Evolutionary conservation across 1,140 invertebrate genomes (phyloP), one percentile per base, ranked within the genome.

Genomic region (Dryas iulia): DNA sequence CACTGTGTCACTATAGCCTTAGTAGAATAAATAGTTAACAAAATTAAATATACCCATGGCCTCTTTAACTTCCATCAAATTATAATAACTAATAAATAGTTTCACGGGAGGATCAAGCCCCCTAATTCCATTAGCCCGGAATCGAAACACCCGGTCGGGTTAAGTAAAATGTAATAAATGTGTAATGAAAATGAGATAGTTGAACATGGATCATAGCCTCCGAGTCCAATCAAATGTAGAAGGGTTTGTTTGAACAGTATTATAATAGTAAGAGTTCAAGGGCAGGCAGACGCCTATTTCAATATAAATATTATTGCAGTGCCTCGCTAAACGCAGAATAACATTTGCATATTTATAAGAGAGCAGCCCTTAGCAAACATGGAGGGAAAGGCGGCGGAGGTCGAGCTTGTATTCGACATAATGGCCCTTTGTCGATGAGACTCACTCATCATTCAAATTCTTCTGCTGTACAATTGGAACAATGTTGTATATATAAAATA

Each of bases 321-420:
- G 79, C 67, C 67, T 82, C 78, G 82, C 80, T 89, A 84, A 87
- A 87, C 83, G 83, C 78, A 80, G 80, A 79, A 88, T 86, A 84
- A 85, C 78, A 87, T 87, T 87, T 87, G 85, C 85, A 87, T 87
- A 87, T 87, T 87, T 86, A 87, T 86, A 86, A 87, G 83, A 80
- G 82, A 86, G 56, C 59, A 69, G 76, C 82, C 84, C 83, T 86
- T 66, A 71, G 81, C 82, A 83, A 87, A 87, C 79, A 86, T 79
- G 79, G 73, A 81, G 81, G 77, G 82, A 76, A 82, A 85, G 77
- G 47, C 77, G 77, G 73, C 61, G 60, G 60, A 78, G 74, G 72
- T 54, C 67, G 75, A 67, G 81, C 81, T 85, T 81, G 78, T 83
- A 83, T 82, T 81, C 82, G 82, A 82, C 82, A 81, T 81, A 82